phyloP scores from a whole-genome alignment of 2,888 invertebrate genomes.

The Electrophaes corylata region DNA sequence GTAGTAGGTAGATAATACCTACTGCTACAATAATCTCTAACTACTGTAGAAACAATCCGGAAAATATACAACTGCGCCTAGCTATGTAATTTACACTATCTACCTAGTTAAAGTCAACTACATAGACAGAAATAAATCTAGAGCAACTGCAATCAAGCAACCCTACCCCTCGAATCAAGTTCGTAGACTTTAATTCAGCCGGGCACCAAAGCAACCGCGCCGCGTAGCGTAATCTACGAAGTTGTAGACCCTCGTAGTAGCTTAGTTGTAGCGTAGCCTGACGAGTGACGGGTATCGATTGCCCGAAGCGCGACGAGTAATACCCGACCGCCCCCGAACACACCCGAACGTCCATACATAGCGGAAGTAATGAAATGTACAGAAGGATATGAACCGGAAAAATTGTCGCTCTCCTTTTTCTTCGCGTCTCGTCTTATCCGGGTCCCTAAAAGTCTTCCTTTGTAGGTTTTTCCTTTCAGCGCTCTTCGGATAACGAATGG shows the following conservation, averaged over 20 bases:
- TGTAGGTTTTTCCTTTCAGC: slow-evolving; percentile 70
- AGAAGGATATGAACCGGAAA: slow-evolving; percentile 83
- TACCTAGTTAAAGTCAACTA: background rate
- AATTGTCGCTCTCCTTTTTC: slow-evolving; percentile 80
- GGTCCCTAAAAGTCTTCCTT: slow-evolving; percentile 65
- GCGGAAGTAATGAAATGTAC: slow-evolving; percentile 84
- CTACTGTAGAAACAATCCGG: background rate
- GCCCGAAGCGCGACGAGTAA: slow-evolving; percentile 57
- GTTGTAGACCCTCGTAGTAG: slow-evolving; percentile 67
- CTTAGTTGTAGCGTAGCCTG: slow-evolving; percentile 68
- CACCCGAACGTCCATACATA: slow-evolving; percentile 66
- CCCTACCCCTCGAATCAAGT: slow-evolving; percentile 53
- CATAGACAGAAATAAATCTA: background rate
- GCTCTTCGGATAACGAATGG: slow-evolving; percentile 59
- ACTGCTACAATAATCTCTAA: too few species aligned
- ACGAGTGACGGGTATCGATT: slow-evolving; percentile 69
- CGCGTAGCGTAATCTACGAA: slow-evolving; percentile 69
- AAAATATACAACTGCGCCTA: background rate
- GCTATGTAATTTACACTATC: background rate
- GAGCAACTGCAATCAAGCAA: slow-evolving; percentile 40
- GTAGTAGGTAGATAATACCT: too few species aligned
- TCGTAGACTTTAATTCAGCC: slow-evolving; percentile 57
- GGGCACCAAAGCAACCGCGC: slow-evolving; percentile 47
- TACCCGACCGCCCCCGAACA: slow-evolving; percentile 51
- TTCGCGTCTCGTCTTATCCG: slow-evolving; percentile 71